These are phyloP conservation scores for Drosophila anomalata DNA, from an alignment of 2,888 invertebrate species.

Conservation along the genomic window DNA sequence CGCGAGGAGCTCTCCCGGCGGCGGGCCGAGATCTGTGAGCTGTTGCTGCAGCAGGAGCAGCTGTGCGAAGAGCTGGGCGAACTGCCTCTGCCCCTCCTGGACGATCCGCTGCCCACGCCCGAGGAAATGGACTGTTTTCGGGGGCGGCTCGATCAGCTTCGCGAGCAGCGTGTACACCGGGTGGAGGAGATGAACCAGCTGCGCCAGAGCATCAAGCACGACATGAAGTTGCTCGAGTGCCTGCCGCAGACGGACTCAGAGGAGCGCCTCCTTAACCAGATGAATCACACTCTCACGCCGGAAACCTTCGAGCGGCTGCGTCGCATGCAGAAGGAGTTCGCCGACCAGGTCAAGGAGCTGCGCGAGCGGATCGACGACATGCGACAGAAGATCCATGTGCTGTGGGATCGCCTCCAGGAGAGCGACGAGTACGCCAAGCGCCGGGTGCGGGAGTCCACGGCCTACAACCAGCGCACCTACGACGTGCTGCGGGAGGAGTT, in stretches of 20 bases:
- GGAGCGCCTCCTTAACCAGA: slow-evolving; percentile 83
- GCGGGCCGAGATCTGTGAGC: slow-evolving; percentile 83
- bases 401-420: slow-evolving; percentile 91
- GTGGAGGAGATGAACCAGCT: slow-evolving; percentile 80
- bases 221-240: slow-evolving; percentile 82
- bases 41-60: slow-evolving; percentile 84
- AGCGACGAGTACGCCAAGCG: slow-evolving; percentile 87
- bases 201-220: slow-evolving; percentile 82
- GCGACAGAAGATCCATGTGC: slow-evolving; percentile 86
- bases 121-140: slow-evolving; percentile 87
- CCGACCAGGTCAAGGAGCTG: slow-evolving; percentile 86
- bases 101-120: slow-evolving; percentile 86
- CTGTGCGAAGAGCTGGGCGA: slow-evolving; percentile 82
- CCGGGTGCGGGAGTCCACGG: slow-evolving; percentile 85
- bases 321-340: slow-evolving; percentile 86
- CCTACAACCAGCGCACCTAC: slow-evolving; percentile 77
- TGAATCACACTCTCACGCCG: slow-evolving; percentile 86
- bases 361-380: slow-evolving; percentile 86
- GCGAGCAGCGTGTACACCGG: slow-evolving; percentile 86
- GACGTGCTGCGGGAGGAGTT: slow-evolving; percentile 87
- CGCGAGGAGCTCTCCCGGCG: slow-evolving; percentile 85
- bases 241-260: slow-evolving; percentile 72
- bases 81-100: slow-evolving; percentile 70
- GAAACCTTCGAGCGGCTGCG: slow-evolving; percentile 87
- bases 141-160: slow-evolving; percentile 86